Base-by-base conservation (phyloP, 2,797 vertebrate species). In the Gallinago stenura region DNA sequence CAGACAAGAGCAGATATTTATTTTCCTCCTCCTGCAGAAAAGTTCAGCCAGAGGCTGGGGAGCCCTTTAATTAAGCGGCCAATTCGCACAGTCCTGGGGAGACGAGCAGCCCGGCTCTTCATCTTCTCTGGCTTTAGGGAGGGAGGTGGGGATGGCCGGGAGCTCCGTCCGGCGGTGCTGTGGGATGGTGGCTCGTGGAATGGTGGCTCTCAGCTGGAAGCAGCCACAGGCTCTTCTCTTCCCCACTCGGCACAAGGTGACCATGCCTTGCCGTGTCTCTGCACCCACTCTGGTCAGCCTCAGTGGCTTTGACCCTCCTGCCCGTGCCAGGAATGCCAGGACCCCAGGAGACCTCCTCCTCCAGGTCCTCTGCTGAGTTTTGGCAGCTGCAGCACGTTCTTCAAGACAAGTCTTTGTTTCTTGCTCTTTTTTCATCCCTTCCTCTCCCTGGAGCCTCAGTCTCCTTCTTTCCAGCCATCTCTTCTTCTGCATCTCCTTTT, bases 1-100 rank as follows among this genome's bases (percentile, higher is more conserved):
- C 90, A 60, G 92, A 21, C 61, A 43, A 43, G 53, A 60, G 89
- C 65, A 6, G 41, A 60, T 37, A 11, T 31, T 56, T 72, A 1
- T 93, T 75, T 54, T 65, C 88, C 72, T 93, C 64, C 91, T 93
- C 70, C 85, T 75, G 88, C 76, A 41, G 48, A 28, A 37, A 20
- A 90, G 90, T 96, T 95, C 95, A 96, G 90, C 92, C 94, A 96
- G 86, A 95, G 94, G 93, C 56, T 95, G 93, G 15, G 54, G 77
- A 95, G 88, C 39, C 66, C 72, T 83, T 56, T 18, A 20, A 61
- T 89, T 53, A 62, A 46, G 69, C 2, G 39, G 53, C 64, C 25
- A 21, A 22, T 69, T 64, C n/a, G 7, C 2, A 6, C 30, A 4
- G 80, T 48, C 60, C 77, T 0, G 33, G 31, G 85, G 76, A 84